These are phyloP conservation scores for Ficedula albicollis DNA, from an alignment of 2,797 vertebrate species.

Conservation along the genomic window DNA sequence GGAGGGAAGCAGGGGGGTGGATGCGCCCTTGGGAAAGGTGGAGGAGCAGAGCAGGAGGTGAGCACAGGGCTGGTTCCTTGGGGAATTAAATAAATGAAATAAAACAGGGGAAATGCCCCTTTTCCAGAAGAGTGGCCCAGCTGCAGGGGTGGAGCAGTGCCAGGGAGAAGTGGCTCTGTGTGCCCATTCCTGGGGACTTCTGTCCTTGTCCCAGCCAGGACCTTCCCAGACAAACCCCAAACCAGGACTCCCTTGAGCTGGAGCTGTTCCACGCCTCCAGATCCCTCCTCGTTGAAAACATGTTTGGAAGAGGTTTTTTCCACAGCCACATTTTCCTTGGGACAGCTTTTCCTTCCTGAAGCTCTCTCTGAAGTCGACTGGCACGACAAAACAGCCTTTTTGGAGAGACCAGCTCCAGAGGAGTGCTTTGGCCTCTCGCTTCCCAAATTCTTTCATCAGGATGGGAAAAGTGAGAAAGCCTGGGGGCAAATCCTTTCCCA, in stretches of 20 bases:
- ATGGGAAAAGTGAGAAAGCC: not conserved
- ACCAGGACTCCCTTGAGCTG: not conserved
- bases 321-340: not conserved
- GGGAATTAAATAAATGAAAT: not conserved
- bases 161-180: not conserved
- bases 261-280: not conserved
- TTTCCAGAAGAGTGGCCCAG: not conserved
- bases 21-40: not conserved
- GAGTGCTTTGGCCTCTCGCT: not conserved
- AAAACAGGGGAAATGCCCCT: not conserved
- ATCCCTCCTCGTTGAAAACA: not conserved
- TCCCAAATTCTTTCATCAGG: not conserved
- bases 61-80: not conserved
- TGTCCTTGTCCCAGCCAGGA: not conserved
- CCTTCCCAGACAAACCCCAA: not conserved
- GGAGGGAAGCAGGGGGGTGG: not conserved
- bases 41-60: not conserved
- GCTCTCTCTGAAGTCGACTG: not conserved
- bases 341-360: not conserved
- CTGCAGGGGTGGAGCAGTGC: not conserved
- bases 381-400: not conserved
- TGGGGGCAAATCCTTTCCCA: not conserved
- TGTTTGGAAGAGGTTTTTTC: not conserved
- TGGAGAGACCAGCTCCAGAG: not conserved
- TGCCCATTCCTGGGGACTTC: not conserved